These are phyloP conservation scores for Lasioglossum leucozonium DNA, from an alignment of 2,888 invertebrate species.

Conservation along the genomic window DNA sequence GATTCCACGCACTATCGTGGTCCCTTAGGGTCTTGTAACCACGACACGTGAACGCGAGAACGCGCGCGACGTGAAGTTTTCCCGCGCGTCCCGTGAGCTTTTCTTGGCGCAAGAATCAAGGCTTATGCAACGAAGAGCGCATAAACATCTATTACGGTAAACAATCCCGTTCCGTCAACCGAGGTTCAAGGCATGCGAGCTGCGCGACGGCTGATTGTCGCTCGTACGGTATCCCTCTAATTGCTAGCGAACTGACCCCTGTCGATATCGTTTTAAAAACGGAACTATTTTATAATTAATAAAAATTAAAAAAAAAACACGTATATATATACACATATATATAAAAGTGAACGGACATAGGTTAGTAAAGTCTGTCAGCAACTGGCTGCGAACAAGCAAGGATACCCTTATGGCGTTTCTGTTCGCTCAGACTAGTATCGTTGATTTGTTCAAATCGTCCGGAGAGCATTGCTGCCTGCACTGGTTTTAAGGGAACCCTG, in stretches of 20 bases:
- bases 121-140: slow-evolving; percentile 77
- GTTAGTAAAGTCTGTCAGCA: slow-evolving; percentile 26
- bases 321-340: neutral
- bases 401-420: slow-evolving; percentile 45
- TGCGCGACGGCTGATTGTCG: slow-evolving; percentile 17
- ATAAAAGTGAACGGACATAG: slow-evolving; percentile 18
- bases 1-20: slow-evolving; percentile 20
- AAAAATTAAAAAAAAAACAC: slow-evolving; percentile 1
- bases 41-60: slow-evolving; percentile 64
- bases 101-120: slow-evolving; percentile 63
- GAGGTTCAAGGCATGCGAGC: slow-evolving; percentile 41
- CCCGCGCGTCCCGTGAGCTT: slow-evolving; percentile 73
- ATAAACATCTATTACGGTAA: slow-evolving; percentile 75
- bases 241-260: slow-evolving; percentile 23
- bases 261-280: slow-evolving; percentile 19
- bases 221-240: slow-evolving; percentile 23
- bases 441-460: slow-evolving; percentile 2
- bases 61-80: slow-evolving; percentile 65
- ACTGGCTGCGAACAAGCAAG: slow-evolving; percentile 32
- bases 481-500: slow-evolving; percentile 22
- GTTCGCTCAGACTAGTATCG: slow-evolving; percentile 21
- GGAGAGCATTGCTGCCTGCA: slow-evolving; percentile 17
- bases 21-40: slow-evolving; percentile 16
- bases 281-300: slow-evolving; percentile 39
- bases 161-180: slow-evolving; percentile 59